These are phyloP conservation scores for Hormaphis cornu DNA, from an alignment of 1,140 invertebrate species.

Conservation along the genomic window DNA sequence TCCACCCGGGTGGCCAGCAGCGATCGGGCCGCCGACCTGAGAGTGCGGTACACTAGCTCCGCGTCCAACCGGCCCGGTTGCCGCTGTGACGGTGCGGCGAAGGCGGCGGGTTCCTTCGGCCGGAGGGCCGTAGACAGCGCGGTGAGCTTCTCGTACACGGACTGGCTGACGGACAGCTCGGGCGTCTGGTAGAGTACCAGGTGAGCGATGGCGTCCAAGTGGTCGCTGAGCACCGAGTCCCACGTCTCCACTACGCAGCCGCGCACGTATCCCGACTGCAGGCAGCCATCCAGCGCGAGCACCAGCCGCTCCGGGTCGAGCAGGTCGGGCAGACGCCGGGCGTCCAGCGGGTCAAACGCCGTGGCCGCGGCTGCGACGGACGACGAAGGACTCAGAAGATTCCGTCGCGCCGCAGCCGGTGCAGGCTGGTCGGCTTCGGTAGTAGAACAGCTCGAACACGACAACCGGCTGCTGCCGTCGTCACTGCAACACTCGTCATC, in stretches of 20 bases:
- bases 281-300: constrained; percentile 2
- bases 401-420: background rate
- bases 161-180: background rate
- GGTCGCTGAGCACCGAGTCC: constrained; percentile 20
- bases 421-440: background rate
- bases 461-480: background rate
- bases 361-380: background rate
- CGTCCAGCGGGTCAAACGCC: background rate
- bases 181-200: constrained; percentile 13
- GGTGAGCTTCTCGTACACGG: constrained; percentile 1
- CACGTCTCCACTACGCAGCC: constrained; percentile 20
- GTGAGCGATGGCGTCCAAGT: constrained; percentile 14
- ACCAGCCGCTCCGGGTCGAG: background rate
- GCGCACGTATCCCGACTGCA: background rate
- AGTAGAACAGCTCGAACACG: background rate
- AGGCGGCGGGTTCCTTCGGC: background rate
- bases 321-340: background rate
- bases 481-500: too few species aligned
- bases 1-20: background rate
- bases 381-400: background rate
- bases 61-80: background rate
- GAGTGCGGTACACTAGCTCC: background rate
- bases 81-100: too few species aligned
- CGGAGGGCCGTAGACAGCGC: background rate
- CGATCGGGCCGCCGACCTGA: constrained; percentile 7